Base-by-base conservation (phyloP, 2,888 invertebrate species). In the Mythimna albipuncta region DNA sequence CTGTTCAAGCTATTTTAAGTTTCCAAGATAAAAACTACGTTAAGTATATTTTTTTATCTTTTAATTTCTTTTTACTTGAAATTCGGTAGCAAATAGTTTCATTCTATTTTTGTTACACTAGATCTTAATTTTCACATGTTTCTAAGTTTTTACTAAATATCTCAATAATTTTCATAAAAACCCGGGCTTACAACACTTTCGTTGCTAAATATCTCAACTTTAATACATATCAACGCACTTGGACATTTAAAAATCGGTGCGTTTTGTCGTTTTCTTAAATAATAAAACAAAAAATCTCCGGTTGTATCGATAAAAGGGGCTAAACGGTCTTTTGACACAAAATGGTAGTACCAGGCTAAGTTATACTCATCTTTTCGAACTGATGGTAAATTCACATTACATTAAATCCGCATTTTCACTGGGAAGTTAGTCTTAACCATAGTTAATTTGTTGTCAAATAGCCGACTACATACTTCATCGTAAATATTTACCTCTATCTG, bases 171-270 rank as follows among this genome's bases (percentile, higher is more conserved):
- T 50, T 7, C 6, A n/a, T 7, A n/a, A 59, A n/a, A n/a, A 10
- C 35, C 2, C 10, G 0, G 21, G 41, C 5, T 58, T 10, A 73
- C 63, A 58, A 65, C 64, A 67, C 9, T 55, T 38, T 21, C 16
- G 11, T 6, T 1, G 3, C 59, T 19, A 72, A 72, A 52, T 35
- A 71, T 68, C 68, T 61, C 71, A 81, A 81, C 63, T 59, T n/a
- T 38, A 69, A 77, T 71, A 86, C 82, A 83, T 82, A 80, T 77
- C 67, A 79, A 84, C 84, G 82, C 88, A 84, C 89, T 68, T 70
- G 74, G 65, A 81, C 69, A 77, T 72, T 65, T 71, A 82, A 78
- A 83, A 83, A 85, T 82, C 83, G 88, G 89, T 89, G 90, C 90
- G 89, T 82, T 35, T 72, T 75, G 79, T 85, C 80, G 81, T 75